Conservation (phyloP, 2,888 invertebrate genomes). For the Endomychus coccineus region DNA sequence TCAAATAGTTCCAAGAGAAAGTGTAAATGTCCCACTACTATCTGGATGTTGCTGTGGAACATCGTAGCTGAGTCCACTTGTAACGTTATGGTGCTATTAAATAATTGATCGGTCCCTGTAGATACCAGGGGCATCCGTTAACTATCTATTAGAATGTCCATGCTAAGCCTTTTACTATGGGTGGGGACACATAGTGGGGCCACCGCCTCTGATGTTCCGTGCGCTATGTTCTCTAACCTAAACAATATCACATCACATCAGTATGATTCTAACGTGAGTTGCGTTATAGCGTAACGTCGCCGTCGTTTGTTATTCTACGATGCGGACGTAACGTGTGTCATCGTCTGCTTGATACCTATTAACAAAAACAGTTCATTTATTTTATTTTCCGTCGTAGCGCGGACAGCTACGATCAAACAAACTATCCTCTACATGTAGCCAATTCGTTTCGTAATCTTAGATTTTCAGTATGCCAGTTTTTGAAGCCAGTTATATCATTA, state of each 20-base stretch:
- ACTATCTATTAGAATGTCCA: slow-evolving; percentile 26
- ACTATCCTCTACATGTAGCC: too few species aligned
- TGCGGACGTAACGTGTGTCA: slow-evolving; percentile 13
- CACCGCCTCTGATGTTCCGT: slow-evolving; percentile 19
- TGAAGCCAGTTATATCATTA: slow-evolving; percentile 21
- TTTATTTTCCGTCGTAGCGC: slow-evolving; percentile 1
- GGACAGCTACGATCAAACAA: too few species aligned
- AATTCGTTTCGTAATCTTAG: slow-evolving; percentile 8
- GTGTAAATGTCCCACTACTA: too few species aligned
- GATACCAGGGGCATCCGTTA: too few species aligned
- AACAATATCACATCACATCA: slow-evolving; percentile 14
- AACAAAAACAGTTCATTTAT: neutral
- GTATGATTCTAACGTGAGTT: slow-evolving; percentile 22
- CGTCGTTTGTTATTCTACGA: slow-evolving; percentile 12
- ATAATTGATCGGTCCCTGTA: too few species aligned
- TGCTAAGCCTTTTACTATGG: slow-evolving; percentile 27
- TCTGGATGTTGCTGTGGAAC: too few species aligned
- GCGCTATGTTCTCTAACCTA: slow-evolving; percentile 19
- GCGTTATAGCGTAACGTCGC: slow-evolving; percentile 18
- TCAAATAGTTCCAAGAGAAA: too few species aligned
- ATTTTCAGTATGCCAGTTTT: slow-evolving; percentile 19
- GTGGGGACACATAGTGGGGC: slow-evolving; percentile 26
- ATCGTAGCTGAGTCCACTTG: too few species aligned
- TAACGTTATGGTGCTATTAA: too few species aligned
- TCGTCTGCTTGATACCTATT: slow-evolving; percentile 1